Base-by-base conservation (phyloP, 1,140 invertebrate species). In the Copidosoma floridanum region DNA sequence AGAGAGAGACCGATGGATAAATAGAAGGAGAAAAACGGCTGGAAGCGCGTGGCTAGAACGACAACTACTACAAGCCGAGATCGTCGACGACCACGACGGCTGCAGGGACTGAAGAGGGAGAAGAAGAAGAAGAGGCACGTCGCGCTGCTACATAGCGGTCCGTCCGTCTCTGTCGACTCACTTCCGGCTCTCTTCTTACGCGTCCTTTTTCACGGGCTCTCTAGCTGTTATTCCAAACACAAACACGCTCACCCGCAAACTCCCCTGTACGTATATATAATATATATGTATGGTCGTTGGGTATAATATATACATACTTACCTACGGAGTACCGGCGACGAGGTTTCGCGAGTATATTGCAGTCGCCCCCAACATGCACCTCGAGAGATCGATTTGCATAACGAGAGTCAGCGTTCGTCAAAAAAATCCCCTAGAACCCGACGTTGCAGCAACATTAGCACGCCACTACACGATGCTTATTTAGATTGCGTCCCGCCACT, bases 151-250 rank as follows among this genome's bases (percentile, higher is more conserved):
- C 24, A 50, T 32, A 27, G 47, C 27, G 16, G 18, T 50, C n/a
- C 16, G 26, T 50, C 47, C 21, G 27, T 51, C 24, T 18, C 32
- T 20, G 47, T 59, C 38, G 18, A 59, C 24, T 54, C 58, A 61
- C 58, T 61, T 54, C 50, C 58, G 57, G 57, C 51, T 60, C 53
- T 51, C 37, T 44, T 21, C n/a, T 7, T 40, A 11, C 5, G 5
- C 18, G 4, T n/a, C 37, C 12, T 40, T 40, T 40, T 40, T 4
- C 37, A 40, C 12, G 37, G 18, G 14, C 37, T 40, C 37, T n/a
- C n/a, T n/a, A 32, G 29, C 29, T 6, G 29, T 6, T 12, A 32
- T 32, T 8, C 29, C 29, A 32, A 41, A n/a, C 40, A n/a, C n/a
- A n/a, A n/a, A n/a, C n/a, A n/a, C n/a, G n/a, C n/a, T n/a, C n/a